These are phyloP conservation scores for Meloidogyne floridensis DNA, from an alignment of 1,140 invertebrate genomes.

Conservation along the genomic window DNA sequence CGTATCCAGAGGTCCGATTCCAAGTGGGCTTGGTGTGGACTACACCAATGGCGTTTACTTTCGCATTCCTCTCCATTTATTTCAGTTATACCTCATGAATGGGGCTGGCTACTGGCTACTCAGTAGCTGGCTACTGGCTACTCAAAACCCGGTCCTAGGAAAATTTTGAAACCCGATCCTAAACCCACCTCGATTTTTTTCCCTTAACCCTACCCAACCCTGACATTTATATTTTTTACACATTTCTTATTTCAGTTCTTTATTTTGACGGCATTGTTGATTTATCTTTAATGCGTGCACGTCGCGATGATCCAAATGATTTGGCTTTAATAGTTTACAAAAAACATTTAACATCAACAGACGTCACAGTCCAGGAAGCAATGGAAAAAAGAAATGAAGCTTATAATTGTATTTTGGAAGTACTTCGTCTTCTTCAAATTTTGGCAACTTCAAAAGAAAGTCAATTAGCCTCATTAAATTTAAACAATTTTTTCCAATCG, in stretches of 20 bases:
- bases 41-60: too few relatives aligned
- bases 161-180: too few relatives aligned
- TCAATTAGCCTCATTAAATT: slow-evolving; percentile 19
- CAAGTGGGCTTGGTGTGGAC: too few relatives aligned
- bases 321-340: slow-evolving; percentile 82
- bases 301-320: slow-evolving; percentile 83
- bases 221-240: background rate
- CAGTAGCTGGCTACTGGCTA: too few relatives aligned
- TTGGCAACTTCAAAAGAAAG: slow-evolving; percentile 12
- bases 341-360: background rate
- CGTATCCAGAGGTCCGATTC: too few relatives aligned
- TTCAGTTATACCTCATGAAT: too few relatives aligned
- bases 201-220: too few relatives aligned
- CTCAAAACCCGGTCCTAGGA: too few relatives aligned
- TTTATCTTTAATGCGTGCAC: slow-evolving; percentile 79
- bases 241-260: slow-evolving; percentile 13
- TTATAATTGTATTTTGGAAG: slow-evolving; percentile 61
- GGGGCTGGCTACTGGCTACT: too few relatives aligned
- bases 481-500: slow-evolving; percentile 25
- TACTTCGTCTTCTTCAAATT: slow-evolving; percentile 29
- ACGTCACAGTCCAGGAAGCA: slow-evolving; percentile 16
- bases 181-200: too few relatives aligned
- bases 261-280: slow-evolving; percentile 83
- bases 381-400: slow-evolving; percentile 74
- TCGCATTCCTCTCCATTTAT: too few relatives aligned